Evolutionary conservation across 2,888 invertebrate genomes (phyloP).

Genomic region (Hoplodrina ambigua): DNA sequence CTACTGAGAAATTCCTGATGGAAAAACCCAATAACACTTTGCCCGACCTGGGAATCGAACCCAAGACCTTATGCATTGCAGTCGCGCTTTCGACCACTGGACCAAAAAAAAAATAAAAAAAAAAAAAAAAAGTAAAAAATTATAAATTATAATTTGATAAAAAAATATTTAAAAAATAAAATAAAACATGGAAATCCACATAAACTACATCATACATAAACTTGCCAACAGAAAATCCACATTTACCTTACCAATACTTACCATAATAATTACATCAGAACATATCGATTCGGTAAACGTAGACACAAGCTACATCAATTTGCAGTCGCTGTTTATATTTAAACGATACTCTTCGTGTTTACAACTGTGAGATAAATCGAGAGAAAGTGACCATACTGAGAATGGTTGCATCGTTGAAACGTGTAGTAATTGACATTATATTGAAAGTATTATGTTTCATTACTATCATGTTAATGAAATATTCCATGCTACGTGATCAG

Average conservation of each 20-base stretch:
- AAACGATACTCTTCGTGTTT: constrained; percentile 37
- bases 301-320: constrained; percentile 40
- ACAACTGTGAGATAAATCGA: constrained; percentile 56
- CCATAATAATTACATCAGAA: constrained; percentile 20
- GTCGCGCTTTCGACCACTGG: too few relatives aligned
- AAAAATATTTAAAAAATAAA: neutral
- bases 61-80: too few relatives aligned
- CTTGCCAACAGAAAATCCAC: neutral
- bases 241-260: neutral
- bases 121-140: too few relatives aligned
- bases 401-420: constrained; percentile 31
- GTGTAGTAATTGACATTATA: constrained; percentile 54
- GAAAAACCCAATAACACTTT: too few relatives aligned
- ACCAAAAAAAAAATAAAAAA: too few relatives aligned
- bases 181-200: fast-evolving
- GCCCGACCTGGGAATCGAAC: too few relatives aligned
- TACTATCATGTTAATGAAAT: constrained; percentile 48
- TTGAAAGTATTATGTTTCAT: constrained; percentile 58
- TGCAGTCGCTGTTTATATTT: constrained; percentile 40
- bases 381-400: constrained; percentile 51
- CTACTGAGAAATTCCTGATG: too few relatives aligned
- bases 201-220: neutral
- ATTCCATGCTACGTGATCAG: constrained; percentile 29
- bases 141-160: too few relatives aligned
- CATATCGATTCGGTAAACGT: constrained; percentile 25